Evolutionary conservation across 2,888 invertebrate species (phyloP).

Genomic region (Oxyteleia sp.): DNA sequence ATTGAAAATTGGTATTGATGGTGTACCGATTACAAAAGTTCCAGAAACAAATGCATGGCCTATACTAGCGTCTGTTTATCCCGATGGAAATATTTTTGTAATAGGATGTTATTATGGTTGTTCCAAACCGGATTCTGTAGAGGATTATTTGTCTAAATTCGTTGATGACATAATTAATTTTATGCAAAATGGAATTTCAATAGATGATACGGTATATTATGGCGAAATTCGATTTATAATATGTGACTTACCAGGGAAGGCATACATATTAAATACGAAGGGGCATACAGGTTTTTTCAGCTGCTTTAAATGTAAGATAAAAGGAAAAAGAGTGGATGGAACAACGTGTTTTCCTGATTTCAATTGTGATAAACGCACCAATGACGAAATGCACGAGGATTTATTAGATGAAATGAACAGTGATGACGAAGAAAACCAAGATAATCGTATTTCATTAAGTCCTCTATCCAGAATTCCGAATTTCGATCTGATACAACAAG

Average conservation of each 20-base stretch:
- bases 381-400: constrained; percentile 28
- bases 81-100: constrained; percentile 23
- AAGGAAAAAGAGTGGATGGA: constrained; percentile 33
- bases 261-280: constrained; percentile 36
- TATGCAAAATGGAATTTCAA: constrained; percentile 9
- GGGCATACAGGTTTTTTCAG: constrained; percentile 42
- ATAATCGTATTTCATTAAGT: constrained; percentile 19
- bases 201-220: constrained; percentile 20
- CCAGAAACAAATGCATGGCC: constrained; percentile 44
- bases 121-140: constrained; percentile 12
- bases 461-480: background rate
- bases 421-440: constrained; percentile 4
- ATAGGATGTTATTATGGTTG: constrained; percentile 27
- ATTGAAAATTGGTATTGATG: constrained; percentile 43
- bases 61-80: constrained; percentile 36
- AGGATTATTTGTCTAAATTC: constrained; percentile 20
- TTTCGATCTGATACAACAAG: no score
- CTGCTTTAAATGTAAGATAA: constrained; percentile 47
- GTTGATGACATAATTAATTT: constrained; percentile 13
- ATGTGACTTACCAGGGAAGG: constrained; percentile 45
- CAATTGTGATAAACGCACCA: constrained; percentile 27
- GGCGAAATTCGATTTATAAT: constrained; percentile 28
- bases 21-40: constrained; percentile 41
- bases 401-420: background rate
- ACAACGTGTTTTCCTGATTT: constrained; percentile 38